Conservation (phyloP, 2,888 invertebrate genomes). For the Luffia ferchaultella region DNA sequence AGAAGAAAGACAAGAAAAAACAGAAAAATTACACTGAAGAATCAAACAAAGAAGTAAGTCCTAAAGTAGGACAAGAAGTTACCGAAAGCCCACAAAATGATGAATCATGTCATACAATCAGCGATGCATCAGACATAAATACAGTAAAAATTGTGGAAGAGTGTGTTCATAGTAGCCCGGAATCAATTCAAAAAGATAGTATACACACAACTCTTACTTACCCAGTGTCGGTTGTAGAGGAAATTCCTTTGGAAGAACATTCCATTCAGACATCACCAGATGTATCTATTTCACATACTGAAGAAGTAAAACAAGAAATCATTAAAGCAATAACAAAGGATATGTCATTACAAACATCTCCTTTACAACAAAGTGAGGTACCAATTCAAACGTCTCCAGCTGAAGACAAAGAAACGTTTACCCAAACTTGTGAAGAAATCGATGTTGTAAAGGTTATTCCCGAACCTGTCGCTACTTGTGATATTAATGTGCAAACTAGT, state of each 20-base stretch:
- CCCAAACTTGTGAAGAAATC: conserved; percentile 42
- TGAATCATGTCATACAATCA: conserved; percentile 68
- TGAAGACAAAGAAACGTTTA: conserved; percentile 42
- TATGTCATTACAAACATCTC: conserved; percentile 62
- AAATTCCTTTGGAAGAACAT: conserved; percentile 63
- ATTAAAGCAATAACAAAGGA: conserved; percentile 36
- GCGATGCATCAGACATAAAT: conserved; percentile 63
- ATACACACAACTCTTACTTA: conserved; percentile 63
- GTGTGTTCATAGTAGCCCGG: conserved; percentile 62
- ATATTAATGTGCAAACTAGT: conserved; percentile 51
- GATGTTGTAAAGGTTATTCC: conserved; percentile 18
- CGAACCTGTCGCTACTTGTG: conserved; percentile 41
- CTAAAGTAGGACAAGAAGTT: conserved; percentile 53
- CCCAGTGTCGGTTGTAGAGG: conserved; percentile 67
- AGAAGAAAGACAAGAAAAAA: conserved; percentile 61
- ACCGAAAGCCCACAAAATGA: conserved; percentile 60
- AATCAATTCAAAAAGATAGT: conserved; percentile 43
- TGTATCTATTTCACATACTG: conserved; percentile 31
- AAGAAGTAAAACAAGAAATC: conserved; percentile 31
- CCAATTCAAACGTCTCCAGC: conserved; percentile 71
- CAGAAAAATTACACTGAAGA: conserved; percentile 25
- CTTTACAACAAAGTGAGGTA: conserved; percentile 50
- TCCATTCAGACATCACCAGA: conserved; percentile 69
- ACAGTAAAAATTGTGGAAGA: conserved; percentile 75
- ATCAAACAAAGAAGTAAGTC: conserved; percentile 34